phyloP scores from a whole-genome alignment of 2,888 invertebrate genomes.

The Ectemnius lituratus region DNA sequence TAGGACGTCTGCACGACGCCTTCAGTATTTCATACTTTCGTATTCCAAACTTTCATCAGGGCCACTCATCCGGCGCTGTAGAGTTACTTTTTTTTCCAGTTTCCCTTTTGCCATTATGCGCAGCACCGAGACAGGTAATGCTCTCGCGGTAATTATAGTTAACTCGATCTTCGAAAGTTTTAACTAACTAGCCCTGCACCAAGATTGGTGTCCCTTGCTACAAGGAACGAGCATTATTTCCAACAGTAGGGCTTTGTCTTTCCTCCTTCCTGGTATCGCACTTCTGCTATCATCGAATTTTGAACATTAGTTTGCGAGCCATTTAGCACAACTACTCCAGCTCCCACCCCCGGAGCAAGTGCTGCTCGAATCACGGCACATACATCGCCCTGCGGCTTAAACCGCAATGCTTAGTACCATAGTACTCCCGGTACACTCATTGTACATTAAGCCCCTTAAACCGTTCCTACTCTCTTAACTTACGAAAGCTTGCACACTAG shows the following conservation, averaged over 20 bases:
- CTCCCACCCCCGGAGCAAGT: constrained; percentile 19
- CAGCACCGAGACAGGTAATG: too few relatives aligned
- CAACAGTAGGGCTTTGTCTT: constrained; percentile 11
- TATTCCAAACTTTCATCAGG: too few relatives aligned
- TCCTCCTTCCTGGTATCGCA: constrained; percentile 5
- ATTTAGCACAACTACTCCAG: constrained; percentile 61
- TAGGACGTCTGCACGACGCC: neutral
- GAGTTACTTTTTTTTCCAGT: too few relatives aligned
- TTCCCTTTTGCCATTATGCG: too few relatives aligned
- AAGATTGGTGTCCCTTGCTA: neutral
- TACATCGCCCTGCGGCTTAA: constrained; percentile 57
- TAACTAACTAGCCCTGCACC: neutral
- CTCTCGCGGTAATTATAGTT: too few relatives aligned
- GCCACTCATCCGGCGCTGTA: too few relatives aligned
- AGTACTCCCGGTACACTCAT: constrained; percentile 50
- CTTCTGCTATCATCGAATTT: constrained; percentile 52
- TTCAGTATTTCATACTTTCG: too few relatives aligned
- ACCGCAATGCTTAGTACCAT: constrained; percentile 57
- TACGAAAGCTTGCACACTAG: too few relatives aligned
- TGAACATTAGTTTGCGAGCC: constrained; percentile 65
- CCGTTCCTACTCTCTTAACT: constrained; percentile 30
- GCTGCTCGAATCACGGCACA: constrained; percentile 57
- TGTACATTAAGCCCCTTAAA: constrained; percentile 56
- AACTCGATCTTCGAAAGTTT: too few relatives aligned
- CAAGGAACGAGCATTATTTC: too few relatives aligned